Percentiles rank a stretch among this genome's conserved stretches.
Evolutionary conservation across 2,113 vertebrate genomes (phyloP).

Genomic region (Excalfactoria chinensis): DNA sequence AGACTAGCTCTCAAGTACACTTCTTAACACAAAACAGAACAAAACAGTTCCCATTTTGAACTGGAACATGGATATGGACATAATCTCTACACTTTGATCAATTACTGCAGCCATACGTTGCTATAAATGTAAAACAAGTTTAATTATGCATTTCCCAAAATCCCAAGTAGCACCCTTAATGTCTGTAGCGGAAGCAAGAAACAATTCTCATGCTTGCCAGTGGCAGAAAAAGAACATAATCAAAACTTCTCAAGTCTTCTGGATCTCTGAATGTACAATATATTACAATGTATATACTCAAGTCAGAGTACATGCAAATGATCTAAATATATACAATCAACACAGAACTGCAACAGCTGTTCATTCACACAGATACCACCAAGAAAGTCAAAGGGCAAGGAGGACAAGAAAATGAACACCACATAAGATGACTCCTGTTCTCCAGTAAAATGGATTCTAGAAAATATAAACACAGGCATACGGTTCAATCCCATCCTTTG

Average conservation of each 20-base stretch:
- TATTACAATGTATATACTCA: no score
- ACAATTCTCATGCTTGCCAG: not conserved
- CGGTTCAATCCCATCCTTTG: conserved; percentile 52
- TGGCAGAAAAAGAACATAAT: not conserved
- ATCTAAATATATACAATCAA: not conserved
- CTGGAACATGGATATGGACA: not conserved
- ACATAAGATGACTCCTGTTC: not conserved
- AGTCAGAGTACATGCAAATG: not conserved
- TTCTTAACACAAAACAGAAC: not conserved
- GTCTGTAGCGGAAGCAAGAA: not conserved
- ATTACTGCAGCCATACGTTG: not conserved
- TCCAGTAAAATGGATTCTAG: not conserved
- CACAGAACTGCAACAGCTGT: not conserved
- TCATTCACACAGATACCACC: not conserved
- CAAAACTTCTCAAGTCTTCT: not conserved
- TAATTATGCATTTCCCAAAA: not conserved
- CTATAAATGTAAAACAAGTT: not conserved
- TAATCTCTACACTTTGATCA: not conserved
- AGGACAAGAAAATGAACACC: not conserved
- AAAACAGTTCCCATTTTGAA: not conserved
- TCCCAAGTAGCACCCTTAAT: not conserved
- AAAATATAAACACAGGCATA: not conserved
- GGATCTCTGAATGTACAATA: not conserved
- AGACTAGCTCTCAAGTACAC: not conserved
- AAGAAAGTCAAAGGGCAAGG: rapidly evolving